A percentile compares a stretch with the other conserved stretches of the same genome.
phyloP scores from a whole-genome alignment of 2,888 invertebrate genomes.

The Ommatoiulus sabulosus region DNA sequence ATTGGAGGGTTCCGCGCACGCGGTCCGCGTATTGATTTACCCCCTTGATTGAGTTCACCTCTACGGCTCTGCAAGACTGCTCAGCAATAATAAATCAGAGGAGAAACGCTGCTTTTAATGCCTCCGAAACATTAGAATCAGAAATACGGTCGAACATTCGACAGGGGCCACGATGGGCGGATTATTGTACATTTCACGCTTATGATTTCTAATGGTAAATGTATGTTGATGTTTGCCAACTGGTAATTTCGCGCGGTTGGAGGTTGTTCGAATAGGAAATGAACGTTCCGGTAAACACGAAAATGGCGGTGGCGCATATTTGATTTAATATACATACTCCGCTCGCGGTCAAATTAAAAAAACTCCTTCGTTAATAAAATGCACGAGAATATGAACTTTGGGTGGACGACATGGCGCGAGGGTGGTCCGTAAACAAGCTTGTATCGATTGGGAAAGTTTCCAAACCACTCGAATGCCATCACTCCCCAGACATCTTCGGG shows the following conservation, averaged over 20 bases:
- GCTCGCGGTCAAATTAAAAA: neutral
- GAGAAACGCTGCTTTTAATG: neutral
- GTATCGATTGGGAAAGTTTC: too few species aligned
- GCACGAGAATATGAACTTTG: neutral
- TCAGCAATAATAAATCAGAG: neutral
- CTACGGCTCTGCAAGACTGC: neutral
- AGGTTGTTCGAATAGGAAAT: neutral
- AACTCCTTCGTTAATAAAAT: neutral
- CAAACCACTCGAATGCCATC: too few species aligned
- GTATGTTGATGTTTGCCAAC: constrained; percentile 25
- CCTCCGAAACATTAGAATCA: neutral
- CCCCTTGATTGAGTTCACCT: constrained; percentile 31
- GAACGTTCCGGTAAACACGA: constrained; percentile 13
- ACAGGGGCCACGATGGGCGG: neutral
- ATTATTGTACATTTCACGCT: constrained; percentile 17
- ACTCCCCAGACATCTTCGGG: too few species aligned
- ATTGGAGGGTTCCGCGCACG: constrained; percentile 16
- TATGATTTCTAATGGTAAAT: constrained; percentile 44
- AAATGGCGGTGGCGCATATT: neutral
- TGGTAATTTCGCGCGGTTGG: constrained; percentile 39
- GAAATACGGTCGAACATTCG: neutral
- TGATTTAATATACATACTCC: neutral
- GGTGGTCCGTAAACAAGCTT: too few species aligned
- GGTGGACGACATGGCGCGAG: too few species aligned
- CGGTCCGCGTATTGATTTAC: neutral